These are phyloP conservation scores for Plebejus argus DNA, from an alignment of 2,888 invertebrate genomes.

Conservation along the genomic window DNA sequence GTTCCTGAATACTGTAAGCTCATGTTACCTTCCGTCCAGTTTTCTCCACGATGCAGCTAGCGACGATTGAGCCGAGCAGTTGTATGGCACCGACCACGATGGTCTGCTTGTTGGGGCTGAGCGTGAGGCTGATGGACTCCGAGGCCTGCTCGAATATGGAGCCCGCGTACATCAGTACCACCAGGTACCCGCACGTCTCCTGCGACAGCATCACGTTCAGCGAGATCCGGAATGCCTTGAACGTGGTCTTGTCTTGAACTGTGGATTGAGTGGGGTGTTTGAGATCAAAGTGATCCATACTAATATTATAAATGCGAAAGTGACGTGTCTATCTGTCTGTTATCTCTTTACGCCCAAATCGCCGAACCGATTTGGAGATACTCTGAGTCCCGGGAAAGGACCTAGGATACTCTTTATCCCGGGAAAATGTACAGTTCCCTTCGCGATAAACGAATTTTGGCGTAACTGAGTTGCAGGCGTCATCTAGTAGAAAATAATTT, in stretches of 20 bases:
- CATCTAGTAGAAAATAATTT: no score
- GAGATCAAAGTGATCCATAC: background rate
- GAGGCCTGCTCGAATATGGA: conserved; percentile 74
- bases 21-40: conserved; percentile 77
- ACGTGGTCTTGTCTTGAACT: conserved; percentile 72
- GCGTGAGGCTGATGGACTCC: conserved; percentile 66
- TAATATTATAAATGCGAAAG: no score
- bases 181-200: conserved; percentile 74
- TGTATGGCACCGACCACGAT: conserved; percentile 72
- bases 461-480: no score
- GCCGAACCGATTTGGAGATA: no score
- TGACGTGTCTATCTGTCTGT: no score
- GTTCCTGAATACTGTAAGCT: no score
- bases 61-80: conserved; percentile 68
- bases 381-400: no score
- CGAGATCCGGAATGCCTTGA: conserved; percentile 72
- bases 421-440: no score
- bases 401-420: no score
- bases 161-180: conserved; percentile 75
- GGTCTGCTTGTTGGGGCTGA: conserved; percentile 74
- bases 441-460: no score
- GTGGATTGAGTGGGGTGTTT: conserved; percentile 44
- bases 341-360: no score
- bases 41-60: conserved; percentile 73
- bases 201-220: conserved; percentile 75